Evolutionary conservation across 2,113 vertebrate genomes (phyloP).

Genomic region (Phalacrocorax aristotelis): DNA sequence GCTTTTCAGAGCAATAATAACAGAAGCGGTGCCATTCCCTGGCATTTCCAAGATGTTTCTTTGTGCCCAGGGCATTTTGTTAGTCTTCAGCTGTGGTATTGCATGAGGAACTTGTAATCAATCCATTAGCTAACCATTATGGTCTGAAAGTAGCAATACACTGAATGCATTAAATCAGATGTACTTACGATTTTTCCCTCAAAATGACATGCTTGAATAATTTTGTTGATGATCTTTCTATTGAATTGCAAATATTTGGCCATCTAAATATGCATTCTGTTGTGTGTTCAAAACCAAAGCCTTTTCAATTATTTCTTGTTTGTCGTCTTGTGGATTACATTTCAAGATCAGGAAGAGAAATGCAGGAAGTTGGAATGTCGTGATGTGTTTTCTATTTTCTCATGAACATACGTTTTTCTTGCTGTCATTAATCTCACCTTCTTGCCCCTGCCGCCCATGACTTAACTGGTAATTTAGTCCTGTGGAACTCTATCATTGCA

Average conservation of each 20-base stretch:
- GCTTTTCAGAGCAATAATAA: conserved; percentile 2
- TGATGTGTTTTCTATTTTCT: background rate
- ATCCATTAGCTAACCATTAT: conserved; percentile 39
- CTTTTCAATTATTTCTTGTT: background rate
- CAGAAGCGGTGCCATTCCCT: background rate
- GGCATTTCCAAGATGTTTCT: background rate
- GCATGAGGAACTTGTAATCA: conserved; percentile 3
- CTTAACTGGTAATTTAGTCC: background rate
- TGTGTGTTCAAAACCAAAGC: background rate
- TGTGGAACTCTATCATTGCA: background rate
- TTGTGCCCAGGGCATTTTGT: background rate
- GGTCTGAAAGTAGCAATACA: conserved; percentile 1
- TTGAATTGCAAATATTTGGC: background rate
- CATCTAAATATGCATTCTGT: background rate
- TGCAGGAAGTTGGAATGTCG: background rate
- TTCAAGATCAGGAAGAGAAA: background rate
- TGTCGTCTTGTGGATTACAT: background rate
- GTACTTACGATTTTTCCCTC: background rate
- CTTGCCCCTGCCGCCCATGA: background rate
- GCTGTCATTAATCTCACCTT: background rate
- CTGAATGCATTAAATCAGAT: background rate
- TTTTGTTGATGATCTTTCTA: conserved; percentile 4
- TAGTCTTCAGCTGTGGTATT: background rate
- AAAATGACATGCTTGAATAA: conserved; percentile 21
- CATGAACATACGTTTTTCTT: background rate